Evolutionary conservation across 2,797 vertebrate species (phyloP), one percentile per base, ranked within the genome.

Genomic region (Eulemur albifrons): DNA sequence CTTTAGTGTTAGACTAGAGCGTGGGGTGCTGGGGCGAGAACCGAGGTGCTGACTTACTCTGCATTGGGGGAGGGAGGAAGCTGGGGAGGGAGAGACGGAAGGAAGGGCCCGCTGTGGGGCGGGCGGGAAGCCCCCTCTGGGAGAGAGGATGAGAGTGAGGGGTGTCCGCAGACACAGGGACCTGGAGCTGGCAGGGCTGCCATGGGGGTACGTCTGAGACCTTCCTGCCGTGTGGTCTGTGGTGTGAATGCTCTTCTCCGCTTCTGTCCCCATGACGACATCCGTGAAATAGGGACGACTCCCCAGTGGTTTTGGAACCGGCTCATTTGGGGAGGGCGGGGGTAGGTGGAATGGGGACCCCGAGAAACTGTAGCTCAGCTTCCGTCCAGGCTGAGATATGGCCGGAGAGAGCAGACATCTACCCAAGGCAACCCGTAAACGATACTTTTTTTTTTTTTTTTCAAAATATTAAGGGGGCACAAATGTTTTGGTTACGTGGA

Each of bases 171-270:
- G 45, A 18, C 17, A 1, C 20, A n/a, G 23, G 35, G 20, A 6
- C 14, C 38, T 21, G 32, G 48, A 9, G 9, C 54, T 25, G 21
- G 14, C 12, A 40, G n/a, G 15, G 17, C 23, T n/a, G 10, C 23
- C 23, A 9, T 7, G 54, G 54, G 54, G 52, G 54, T 63, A 6
- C 2, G 0, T 23, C 67, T 54, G 35, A 15, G 59, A 67, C 6
- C 18, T 40, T 32, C 90, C n/a, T 9, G 9, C 2, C 20, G 43
- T 43, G 65, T 2, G 21, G n/a, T 69, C 23, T 23, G 0, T 9
- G 1, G 40, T 0, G 2, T 11, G 43, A 27, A 5, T 5, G 27
- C 27, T 4, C 13, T 3, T 43, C 43, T 7, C 32, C 2, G 0
- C 13, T 48, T 88, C 43, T 40, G n/a, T 93, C 52, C 20, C 18